Base-by-base conservation (phyloP, 2,888 invertebrate genomes). In the Acleris holmiana region DNA sequence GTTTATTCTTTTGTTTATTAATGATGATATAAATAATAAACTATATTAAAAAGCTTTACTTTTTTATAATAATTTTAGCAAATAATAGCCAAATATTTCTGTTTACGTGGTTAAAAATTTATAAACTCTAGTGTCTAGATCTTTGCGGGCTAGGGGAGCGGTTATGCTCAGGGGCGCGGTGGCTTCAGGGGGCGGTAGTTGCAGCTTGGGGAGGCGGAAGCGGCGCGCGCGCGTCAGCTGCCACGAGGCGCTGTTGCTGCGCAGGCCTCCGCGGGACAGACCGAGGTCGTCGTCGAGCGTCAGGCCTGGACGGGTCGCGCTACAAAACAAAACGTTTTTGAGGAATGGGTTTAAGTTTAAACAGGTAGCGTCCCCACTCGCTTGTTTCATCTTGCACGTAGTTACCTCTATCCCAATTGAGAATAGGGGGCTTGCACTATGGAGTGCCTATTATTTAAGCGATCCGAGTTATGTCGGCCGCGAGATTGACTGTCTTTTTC, bases 171-270 rank as follows among this genome's bases (percentile, higher is more conserved):
- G 86, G 0, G 86, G 86, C 0, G 84, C 84, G 2, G 76, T 82
- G 0, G 83, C 83, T 71, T 88, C 89, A 4, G 86, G 82, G 0
- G 86, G 69, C 0, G 84, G 86, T 59, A 79, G 65, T 46, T 76
- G 79, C 0, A 75, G 83, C 56, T 86, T 89, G 0, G 89, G 88
- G 15, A 75, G 70, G 50, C 89, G 84, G 67, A 89, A 85, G 8
- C 85, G 83, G 7, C 92, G 84, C 13, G 92, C 92, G 17, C 92
- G 79, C 1, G 83, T 89, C 19, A 91, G 75, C 63, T 89, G 91
- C 91, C 91, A 92, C 8, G 86, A 68, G 6, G 88, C 77, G 66
- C 85, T 85, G 2, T 78, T 79, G 70, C 82, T 88, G 25, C 86
- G 84, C 67, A 88, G 78, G 17, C 81, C 73, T 2, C 84, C 78